These are phyloP conservation scores for Tamandua tetradactyla DNA, from an alignment of 2,797 vertebrate species.

Conservation along the genomic window DNA sequence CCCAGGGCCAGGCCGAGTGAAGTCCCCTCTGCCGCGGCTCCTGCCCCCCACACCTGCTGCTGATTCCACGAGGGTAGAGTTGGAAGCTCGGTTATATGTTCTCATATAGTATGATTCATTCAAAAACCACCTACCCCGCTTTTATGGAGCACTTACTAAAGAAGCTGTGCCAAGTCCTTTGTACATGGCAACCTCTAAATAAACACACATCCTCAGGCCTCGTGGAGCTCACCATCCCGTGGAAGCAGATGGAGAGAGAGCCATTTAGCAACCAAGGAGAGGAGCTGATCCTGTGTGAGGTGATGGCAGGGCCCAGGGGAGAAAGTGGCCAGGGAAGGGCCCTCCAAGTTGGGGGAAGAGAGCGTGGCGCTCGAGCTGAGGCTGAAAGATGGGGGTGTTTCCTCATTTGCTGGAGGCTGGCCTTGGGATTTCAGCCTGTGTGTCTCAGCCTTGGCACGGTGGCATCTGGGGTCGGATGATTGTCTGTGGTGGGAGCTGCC, in stretches of 20 bases:
- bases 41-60: neutral
- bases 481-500: neutral
- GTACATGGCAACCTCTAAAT: neutral
- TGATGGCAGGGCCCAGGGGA: too few species aligned
- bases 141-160: neutral
- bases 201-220: too few species aligned
- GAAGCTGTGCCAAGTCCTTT: neutral
- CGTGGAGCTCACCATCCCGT: neutral
- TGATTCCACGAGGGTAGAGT: neutral
- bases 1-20: neutral
- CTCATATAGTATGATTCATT: neutral
- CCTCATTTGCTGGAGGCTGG: accelerated
- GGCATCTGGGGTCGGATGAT: accelerated
- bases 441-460: accelerated
- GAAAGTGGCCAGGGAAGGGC: too few species aligned
- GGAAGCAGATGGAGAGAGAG: too few species aligned
- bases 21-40: neutral
- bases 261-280: neutral
- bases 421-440: neutral
- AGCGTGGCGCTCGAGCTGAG: neutral
- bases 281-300: neutral
- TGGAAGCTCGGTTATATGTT: neutral
- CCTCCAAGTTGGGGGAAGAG: neutral
- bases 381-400: too few species aligned
- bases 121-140: neutral